phyloP scores from a whole-genome alignment of 2,888 invertebrate species.

The Brachynemurus nebulosus region DNA sequence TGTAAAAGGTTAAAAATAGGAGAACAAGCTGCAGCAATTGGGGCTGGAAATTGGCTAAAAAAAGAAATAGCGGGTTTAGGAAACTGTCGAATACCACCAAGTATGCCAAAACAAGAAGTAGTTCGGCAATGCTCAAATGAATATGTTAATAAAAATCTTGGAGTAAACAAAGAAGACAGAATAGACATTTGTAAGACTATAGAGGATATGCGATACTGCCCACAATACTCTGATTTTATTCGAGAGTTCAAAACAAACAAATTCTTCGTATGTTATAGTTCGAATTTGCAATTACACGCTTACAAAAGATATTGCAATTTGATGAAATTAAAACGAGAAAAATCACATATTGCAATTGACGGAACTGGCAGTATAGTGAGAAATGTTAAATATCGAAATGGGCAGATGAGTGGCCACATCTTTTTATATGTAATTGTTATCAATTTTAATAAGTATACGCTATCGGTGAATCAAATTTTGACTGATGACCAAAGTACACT shows the following conservation, averaged over 20 bases:
- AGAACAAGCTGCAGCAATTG: background rate
- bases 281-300: background rate
- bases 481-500: background rate
- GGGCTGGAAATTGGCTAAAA: background rate
- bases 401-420: background rate
- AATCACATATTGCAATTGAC: background rate
- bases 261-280: background rate
- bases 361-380: background rate
- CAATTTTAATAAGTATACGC: background rate
- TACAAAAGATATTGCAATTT: background rate
- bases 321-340: background rate
- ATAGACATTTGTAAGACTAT: background rate
- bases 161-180: background rate
- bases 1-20: background rate
- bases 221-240: background rate
- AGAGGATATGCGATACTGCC: background rate
- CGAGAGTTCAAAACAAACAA: background rate
- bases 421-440: background rate
- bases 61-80: too few relatives aligned
- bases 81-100: background rate
- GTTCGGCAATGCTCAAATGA: background rate
- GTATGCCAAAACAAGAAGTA: background rate
- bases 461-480: background rate
- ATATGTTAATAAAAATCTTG: background rate
- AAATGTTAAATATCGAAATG: background rate